Percentiles rank a stretch among this genome's conserved stretches.
Conservation (phyloP, 2,797 vertebrate genomes). For the Glossophaga mutica region DNA sequence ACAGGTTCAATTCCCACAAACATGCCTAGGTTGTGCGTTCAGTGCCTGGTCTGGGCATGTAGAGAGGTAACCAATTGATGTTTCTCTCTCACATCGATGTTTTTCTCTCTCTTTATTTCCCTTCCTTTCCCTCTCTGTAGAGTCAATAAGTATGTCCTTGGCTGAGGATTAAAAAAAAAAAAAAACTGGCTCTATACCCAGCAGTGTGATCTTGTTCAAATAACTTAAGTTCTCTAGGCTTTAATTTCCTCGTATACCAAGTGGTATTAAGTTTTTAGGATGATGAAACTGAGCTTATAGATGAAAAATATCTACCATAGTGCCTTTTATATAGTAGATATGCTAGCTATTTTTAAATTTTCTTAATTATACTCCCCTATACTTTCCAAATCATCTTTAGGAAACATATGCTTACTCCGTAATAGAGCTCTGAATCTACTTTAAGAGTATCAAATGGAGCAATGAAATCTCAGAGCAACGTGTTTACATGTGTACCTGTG, state of each 20-base stretch:
- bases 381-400: neutral
- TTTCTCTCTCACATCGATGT: neutral
- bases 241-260: neutral
- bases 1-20: neutral
- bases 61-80: neutral
- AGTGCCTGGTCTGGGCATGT: neutral
- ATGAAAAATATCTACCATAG: conserved; percentile 2
- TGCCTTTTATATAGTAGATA: neutral
- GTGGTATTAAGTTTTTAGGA: neutral
- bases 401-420: neutral
- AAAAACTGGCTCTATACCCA: neutral
- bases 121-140: neutral
- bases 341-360: neutral
- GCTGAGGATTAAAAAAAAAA: too few species aligned
- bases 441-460: neutral
- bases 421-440: neutral
- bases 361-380: neutral
- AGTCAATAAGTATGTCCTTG: neutral
- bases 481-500: neutral
- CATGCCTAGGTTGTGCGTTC: neutral
- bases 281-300: conserved; percentile 16
- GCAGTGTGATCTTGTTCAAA: conserved; percentile 13
- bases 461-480: neutral
- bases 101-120: neutral
- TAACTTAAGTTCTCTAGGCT: neutral